Evolutionary conservation across 2,113 vertebrate species (phyloP), one percentile per base, ranked within the genome.

Genomic region (Menidia beryllina): DNA sequence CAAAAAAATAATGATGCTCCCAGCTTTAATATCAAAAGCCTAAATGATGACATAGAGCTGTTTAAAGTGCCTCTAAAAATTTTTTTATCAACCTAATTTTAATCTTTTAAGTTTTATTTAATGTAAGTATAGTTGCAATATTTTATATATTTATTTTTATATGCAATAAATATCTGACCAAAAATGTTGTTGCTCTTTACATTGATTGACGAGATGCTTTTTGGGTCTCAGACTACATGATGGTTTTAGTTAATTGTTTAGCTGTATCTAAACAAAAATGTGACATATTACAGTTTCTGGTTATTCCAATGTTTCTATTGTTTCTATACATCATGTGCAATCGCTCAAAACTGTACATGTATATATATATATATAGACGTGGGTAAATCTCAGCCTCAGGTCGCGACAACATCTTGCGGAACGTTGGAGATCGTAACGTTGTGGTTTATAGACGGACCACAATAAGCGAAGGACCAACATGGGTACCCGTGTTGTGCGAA

Each of bases 141-240:
- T 79, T 69, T 79, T 70, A 87, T 79, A 61, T 89, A 85, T 89
- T 88, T 89, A 85, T 86, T 87, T 82, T 56, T 75, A 60, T 23
- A 72, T 11, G 45, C 52, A 91, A 92, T 92, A 90, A 89, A 92
- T 87, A 82, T 87, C 77, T 87, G 71, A 55, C 30, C n/a, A 54
- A 56, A n/a, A 17, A 13, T 57, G 13, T 55, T 57, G 15, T 55
- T 69, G 2, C 3, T 20, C 47, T 51, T 41, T 41, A 39, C 14
- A 25, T 52, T 20, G 1, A 38, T 43, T 39, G 8, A 54, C 1
- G 12, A 58, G 7, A 43, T 25, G 4, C 10, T 10, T n/a, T 14
- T 39, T n/a, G 23, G 25, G n/a, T n/a, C 4, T 59, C 6, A 15
- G 25, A 8, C 7, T 39, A 25, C 1, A 45, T 8, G 24, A 3